A percentile compares a stretch with the other conserved stretches of the same genome.
Conservation (phyloP, 2,888 invertebrate species). For the Caenorhabditis doughertyi region DNA sequence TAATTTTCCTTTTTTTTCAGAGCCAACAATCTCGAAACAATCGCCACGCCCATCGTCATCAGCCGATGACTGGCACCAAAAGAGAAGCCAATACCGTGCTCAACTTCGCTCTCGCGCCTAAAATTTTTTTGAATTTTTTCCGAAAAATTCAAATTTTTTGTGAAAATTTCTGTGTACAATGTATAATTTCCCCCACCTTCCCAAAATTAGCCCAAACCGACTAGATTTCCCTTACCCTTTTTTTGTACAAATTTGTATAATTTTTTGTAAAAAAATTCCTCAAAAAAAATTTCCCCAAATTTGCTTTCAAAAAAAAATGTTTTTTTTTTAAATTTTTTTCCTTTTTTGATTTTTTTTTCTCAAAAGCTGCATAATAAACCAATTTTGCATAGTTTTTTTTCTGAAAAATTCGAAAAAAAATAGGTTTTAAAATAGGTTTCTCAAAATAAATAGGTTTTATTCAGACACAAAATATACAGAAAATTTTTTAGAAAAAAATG, state of each 20-base stretch:
- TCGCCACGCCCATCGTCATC: constrained; percentile 16
- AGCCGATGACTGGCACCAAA: constrained; percentile 23
- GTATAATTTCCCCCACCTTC: no score
- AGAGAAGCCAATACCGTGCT: constrained; percentile 24
- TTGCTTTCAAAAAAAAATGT: constrained; percentile 25
- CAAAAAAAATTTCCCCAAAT: constrained; percentile 8
- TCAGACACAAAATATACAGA: constrained; percentile 2
- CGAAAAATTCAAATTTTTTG: background rate
- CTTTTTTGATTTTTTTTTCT: background rate
- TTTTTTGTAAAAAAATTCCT: constrained; percentile 13
- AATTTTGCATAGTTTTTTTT: constrained; percentile 5
- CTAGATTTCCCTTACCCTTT: background rate
- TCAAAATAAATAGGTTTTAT: no score
- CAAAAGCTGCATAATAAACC: background rate
- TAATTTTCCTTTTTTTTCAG: constrained; percentile 30
- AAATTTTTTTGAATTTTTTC: background rate
- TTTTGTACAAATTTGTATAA: constrained; percentile 33
- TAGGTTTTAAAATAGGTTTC: no score
- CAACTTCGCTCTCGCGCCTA: constrained; percentile 41
- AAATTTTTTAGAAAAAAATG: no score
- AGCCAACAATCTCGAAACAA: constrained; percentile 32
- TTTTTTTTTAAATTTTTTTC: constrained; percentile 11
- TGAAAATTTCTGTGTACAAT: no score
- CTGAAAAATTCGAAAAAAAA: background rate
- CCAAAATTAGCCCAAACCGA: background rate